Evolutionary conservation across 2,888 invertebrate species (phyloP), one percentile per base, ranked within the genome.

Genomic region (Napeogenes sylphis): DNA sequence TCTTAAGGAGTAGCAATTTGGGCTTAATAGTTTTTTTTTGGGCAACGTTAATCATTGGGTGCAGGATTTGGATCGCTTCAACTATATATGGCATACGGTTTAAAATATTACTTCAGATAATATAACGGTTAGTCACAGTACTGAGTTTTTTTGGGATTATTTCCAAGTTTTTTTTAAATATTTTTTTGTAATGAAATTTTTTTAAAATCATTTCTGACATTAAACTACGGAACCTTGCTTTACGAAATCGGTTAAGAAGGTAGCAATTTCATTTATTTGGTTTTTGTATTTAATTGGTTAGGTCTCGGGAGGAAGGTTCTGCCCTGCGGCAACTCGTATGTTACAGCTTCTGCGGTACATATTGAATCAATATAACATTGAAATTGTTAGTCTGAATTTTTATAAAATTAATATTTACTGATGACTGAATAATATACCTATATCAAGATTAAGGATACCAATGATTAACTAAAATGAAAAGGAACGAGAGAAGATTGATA

Each of bases 1-100:
- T 58, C 61, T 56, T 58, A 66, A 64, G 59, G 61, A 63, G 63
- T 63, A 61, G 76, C 85, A 87, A 87, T 87, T 85, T 85, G 82
- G 85, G 85, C 86, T 84, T 85, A 83, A 83, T 84, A 58, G 51
- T 62, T 63, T 61, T 58, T 67, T 56, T 59, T 63, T 58, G 56
- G 58, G 38, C 56, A 55, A 38, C 57, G 53, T 53, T 63, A 66
- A 66, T 66, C 58, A 59, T 61, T 47, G 61, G 66, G 57, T 65
- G 60, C 54, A 60, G 55, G 60, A 56, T 61, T 8, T 30, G 30
- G 21, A 51, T 30, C 30, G 10, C 51, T 30, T 21, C 4, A 51
- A 42, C 5, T 30, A 47, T 51, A 30, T 51, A 30, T 30, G 51
- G 51, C n/a, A 30, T 51, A 51, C 13, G 3, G 14, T 38, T 1